Base-by-base conservation (phyloP, 23 tunicate genomes). In the Halocynthia aurantium region DNA sequence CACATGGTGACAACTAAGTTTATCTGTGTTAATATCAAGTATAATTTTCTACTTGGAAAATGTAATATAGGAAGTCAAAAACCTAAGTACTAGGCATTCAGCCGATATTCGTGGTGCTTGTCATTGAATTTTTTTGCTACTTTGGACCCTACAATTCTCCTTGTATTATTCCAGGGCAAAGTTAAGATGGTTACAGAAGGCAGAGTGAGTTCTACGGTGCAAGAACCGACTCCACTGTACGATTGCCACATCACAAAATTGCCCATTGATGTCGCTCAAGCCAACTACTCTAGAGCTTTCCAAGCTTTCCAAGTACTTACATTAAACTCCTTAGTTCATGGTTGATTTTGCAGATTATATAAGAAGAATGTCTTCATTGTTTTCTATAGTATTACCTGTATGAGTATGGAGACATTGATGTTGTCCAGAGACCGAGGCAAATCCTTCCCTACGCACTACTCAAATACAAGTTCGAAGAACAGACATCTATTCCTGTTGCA, bases 211-310 rank as follows among this genome's bases (percentile, higher is more conserved):
- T 62, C 50, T 9, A 85, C 97, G 13, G 87, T 58, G 13, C 97
- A 84, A 73, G 97, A 90, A 71, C 97, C 97, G 0, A 90, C 97
- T 7, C 97, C 97, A 7, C 72, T 84, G 63, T 90, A 78, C 71
- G 97, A 90, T 54, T 90, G 90, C 71, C 97, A 90, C 54, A 44
- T 77, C 31, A 76, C 85, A 6, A 90, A 85, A 65, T 21, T 85
- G 11, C 75, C 85, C 5, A 63, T 63, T n/a, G 96, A 89, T 61
- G 77, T 69, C 7, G 77, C 88, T 6, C 87, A 89, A 76, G 69
- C 72, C 22, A 84, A 64, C 55, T 88, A 84, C 74, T 60, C 50
- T 1, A 76, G 96, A 53, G 88, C 88, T 7, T 89, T 64, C 71
- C 84, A 79, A 50, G 83, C 84, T 7, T 68, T 89, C 51, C 96